Conservation (phyloP, 2,113 vertebrate genomes). For the Lates calcarifer region DNA sequence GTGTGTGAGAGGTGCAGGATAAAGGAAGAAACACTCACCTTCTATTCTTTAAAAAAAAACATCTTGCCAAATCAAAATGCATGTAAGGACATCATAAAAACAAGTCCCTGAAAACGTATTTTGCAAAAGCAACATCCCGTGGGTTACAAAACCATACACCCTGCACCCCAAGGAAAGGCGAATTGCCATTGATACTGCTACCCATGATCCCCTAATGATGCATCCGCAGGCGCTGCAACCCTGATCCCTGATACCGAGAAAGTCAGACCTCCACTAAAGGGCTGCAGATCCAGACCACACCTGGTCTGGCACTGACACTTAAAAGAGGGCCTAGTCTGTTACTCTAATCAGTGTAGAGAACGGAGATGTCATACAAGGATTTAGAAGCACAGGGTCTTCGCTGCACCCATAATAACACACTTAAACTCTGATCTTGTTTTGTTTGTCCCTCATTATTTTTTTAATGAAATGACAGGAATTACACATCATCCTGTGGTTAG, state of each 20-base stretch:
- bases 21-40: conserved; percentile 8
- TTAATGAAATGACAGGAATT: conserved; percentile 3
- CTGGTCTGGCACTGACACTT: conserved; percentile 58
- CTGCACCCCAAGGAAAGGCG: conserved; percentile 9
- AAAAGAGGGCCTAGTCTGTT: conserved; percentile 44
- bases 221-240: conserved; percentile 29
- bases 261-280: conserved; percentile 69
- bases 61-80: conserved; percentile 23
- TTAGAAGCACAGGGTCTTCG: conserved; percentile 56
- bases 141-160: conserved; percentile 5
- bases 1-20: conserved; percentile 3
- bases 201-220: conserved; percentile 9
- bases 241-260: conserved; percentile 29
- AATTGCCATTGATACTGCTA: conserved; percentile 14
- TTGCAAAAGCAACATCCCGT: conserved; percentile 53
- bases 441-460: neutral
- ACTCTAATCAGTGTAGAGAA: conserved; percentile 12
- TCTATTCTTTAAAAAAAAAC: neutral
- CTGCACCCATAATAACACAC: conserved; percentile 29
- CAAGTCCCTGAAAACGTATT: conserved; percentile 25
- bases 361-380: conserved; percentile 17
- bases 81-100: neutral
- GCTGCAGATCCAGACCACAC: conserved; percentile 62
- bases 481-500: neutral
- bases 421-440: conserved; percentile 12